These are phyloP conservation scores for Trissolcus brochymenae DNA, from an alignment of 2,888 invertebrate species.

Conservation along the genomic window DNA sequence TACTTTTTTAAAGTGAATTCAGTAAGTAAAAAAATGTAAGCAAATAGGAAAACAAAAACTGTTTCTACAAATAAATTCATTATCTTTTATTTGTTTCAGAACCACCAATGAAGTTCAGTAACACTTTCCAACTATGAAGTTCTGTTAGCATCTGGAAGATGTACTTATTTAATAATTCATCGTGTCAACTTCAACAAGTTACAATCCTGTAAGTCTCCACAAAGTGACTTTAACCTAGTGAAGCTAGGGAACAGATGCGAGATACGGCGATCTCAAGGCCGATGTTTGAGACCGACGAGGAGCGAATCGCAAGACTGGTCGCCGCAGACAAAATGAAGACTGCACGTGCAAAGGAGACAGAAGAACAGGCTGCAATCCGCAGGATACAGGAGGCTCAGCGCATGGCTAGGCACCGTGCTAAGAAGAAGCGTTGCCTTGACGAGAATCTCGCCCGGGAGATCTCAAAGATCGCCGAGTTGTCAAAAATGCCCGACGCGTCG, in stretches of 20 bases:
- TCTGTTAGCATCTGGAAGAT: too few relatives aligned
- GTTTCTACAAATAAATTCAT: too few relatives aligned
- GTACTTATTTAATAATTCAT: too few relatives aligned
- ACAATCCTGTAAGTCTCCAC: too few relatives aligned
- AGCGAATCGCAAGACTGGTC: constrained; percentile 69
- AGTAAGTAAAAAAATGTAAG: too few relatives aligned
- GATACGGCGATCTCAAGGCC: constrained; percentile 62
- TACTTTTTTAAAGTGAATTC: too few relatives aligned
- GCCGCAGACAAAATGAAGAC: constrained; percentile 74
- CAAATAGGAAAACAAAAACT: too few relatives aligned
- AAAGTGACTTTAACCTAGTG: neutral
- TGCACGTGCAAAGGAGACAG: constrained; percentile 70
- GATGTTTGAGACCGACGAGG: constrained; percentile 72
- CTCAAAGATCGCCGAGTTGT: constrained; percentile 74
- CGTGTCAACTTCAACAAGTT: too few relatives aligned
- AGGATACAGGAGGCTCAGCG: constrained; percentile 75
- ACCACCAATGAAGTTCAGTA: neutral
- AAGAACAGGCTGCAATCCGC: constrained; percentile 72
- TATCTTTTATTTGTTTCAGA: neutral
- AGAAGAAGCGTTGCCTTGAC: constrained; percentile 74
- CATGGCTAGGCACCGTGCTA: constrained; percentile 74
- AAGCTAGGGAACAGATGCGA: constrained; percentile 62
- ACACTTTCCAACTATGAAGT: too few relatives aligned
- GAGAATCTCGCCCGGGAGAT: constrained; percentile 74
- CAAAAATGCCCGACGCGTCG: constrained; percentile 73